Evolutionary conservation across 2,797 vertebrate species (phyloP).

Genomic region (Salarias fasciatus): DNA sequence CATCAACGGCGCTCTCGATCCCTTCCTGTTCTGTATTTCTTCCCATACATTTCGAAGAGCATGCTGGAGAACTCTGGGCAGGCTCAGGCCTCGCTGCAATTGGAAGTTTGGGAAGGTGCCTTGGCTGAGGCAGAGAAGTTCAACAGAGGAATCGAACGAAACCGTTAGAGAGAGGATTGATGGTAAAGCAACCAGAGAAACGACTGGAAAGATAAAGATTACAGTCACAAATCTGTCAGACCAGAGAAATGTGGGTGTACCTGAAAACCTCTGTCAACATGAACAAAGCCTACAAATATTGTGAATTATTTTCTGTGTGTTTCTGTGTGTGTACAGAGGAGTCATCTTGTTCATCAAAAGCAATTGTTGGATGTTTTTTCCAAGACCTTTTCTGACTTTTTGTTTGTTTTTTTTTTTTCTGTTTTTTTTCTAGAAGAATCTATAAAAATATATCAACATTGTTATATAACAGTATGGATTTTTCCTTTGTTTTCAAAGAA

Average conservation of each 20-base stretch:
- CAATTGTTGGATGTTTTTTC: no score
- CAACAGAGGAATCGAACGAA: constrained; percentile 48
- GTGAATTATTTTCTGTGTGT: no score
- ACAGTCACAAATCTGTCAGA: constrained; percentile 23
- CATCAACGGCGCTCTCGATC: constrained; percentile 83
- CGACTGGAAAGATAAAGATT: constrained; percentile 6
- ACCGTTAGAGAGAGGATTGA: constrained; percentile 50
- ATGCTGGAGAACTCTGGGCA: constrained; percentile 76
- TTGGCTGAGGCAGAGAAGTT: constrained; percentile 50
- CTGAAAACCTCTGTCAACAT: constrained; percentile 11
- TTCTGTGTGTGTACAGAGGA: no score
- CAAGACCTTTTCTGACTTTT: no score
- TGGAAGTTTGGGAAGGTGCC: constrained; percentile 16
- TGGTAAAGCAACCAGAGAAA: constrained; percentile 10
- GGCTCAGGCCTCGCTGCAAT: constrained; percentile 53
- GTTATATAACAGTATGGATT: no score
- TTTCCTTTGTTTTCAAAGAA: no score
- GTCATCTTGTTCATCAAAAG: no score
- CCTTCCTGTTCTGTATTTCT: constrained; percentile 84
- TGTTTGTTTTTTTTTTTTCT: no score
- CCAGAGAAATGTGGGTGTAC: background rate
- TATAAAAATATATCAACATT: no score
- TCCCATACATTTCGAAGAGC: constrained; percentile 81
- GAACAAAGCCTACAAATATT: constrained; percentile 4
- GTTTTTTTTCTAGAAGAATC: no score